Conservation (phyloP, 2,797 vertebrate species). For the Eulemur albifrons region DNA sequence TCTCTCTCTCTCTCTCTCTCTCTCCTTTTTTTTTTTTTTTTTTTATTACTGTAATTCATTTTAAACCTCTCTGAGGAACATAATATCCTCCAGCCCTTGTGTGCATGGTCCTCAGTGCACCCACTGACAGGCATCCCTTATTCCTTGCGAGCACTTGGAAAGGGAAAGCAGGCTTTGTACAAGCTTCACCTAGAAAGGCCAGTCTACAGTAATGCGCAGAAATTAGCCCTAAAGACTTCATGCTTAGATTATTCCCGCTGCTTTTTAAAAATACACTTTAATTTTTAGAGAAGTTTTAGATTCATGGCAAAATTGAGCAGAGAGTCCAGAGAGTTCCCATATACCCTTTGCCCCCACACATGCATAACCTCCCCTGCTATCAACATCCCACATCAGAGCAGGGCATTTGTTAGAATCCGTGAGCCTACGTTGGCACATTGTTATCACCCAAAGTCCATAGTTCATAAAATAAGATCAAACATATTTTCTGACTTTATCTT, state of each 20-base stretch:
- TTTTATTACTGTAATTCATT: neutral
- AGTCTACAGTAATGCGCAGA: fast-evolving
- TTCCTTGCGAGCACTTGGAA: neutral
- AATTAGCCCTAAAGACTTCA: neutral
- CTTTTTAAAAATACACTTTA: neutral
- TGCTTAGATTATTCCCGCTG: neutral
- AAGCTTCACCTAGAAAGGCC: neutral
- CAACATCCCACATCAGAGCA: too few relatives aligned
- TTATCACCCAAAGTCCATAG: neutral
- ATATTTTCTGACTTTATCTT: neutral
- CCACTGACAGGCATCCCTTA: neutral
- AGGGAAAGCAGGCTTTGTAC: neutral
- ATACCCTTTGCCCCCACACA: too few relatives aligned
- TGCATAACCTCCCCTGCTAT: neutral
- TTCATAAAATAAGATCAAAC: neutral
- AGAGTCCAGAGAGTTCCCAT: neutral
- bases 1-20: neutral
- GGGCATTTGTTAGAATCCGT: neutral
- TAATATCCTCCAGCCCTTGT: neutral
- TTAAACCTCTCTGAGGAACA: neutral
- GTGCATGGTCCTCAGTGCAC: fast-evolving
- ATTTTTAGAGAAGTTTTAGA: neutral
- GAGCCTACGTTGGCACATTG: fast-evolving
- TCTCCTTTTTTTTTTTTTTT: neutral
- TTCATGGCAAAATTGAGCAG: neutral